Conservation (phyloP, 2,113 vertebrate genomes). For the Hypomesus transpacificus region DNA sequence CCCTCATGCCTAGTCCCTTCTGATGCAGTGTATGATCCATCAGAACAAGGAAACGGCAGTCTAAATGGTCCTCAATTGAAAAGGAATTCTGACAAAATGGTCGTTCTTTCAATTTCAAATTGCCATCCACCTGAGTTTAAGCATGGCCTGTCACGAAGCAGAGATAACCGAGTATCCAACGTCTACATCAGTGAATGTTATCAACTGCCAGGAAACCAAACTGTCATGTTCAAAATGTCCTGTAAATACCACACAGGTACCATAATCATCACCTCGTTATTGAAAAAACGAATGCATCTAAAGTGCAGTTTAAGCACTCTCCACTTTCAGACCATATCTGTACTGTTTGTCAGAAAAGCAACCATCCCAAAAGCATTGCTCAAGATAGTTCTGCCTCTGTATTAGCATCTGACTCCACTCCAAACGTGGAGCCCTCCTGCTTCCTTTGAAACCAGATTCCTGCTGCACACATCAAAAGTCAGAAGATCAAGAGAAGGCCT, state of each 20-base stretch:
- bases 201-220: no score
- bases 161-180: no score
- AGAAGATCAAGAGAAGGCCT: neutral
- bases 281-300: neutral
- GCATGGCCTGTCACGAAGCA: neutral
- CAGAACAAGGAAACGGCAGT: neutral
- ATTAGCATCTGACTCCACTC: neutral
- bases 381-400: neutral
- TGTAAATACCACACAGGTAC: no score
- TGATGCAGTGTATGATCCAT: neutral
- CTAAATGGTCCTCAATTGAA: neutral
- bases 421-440: neutral
- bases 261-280: no score
- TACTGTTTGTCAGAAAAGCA: neutral
- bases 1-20: neutral
- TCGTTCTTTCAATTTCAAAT: neutral
- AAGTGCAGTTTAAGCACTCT: neutral
- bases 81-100: neutral
- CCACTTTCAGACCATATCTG: neutral
- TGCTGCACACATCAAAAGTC: neutral
- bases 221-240: no score
- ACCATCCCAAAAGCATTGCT: neutral
- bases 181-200: no score
- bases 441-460: constrained; percentile 1
- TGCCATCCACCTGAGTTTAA: neutral